These are phyloP conservation scores for Capitella teleta DNA, from an alignment of 1,140 invertebrate genomes.

Conservation along the genomic window DNA sequence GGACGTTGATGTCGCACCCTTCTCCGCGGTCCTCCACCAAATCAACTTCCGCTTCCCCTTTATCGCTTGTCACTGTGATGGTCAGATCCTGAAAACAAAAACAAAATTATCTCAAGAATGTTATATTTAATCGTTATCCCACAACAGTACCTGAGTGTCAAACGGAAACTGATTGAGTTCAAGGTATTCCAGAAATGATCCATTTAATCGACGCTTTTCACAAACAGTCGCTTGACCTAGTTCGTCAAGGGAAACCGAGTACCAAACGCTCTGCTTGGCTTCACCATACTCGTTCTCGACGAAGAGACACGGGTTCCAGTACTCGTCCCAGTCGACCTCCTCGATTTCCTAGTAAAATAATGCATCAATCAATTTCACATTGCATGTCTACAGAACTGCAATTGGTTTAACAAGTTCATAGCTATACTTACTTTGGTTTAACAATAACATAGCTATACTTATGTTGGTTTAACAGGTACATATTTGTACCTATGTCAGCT, in stretches of 20 bases:
- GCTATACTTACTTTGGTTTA: too few relatives aligned
- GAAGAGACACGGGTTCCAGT: slow-evolving; percentile 15
- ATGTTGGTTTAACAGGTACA: too few relatives aligned
- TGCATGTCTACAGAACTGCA: too few relatives aligned
- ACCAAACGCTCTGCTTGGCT: slow-evolving; percentile 10
- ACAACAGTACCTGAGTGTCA: slow-evolving; percentile 14
- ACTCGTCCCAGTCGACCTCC: slow-evolving; percentile 10
- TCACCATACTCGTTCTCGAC: slow-evolving; percentile 13
- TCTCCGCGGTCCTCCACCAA: slow-evolving; percentile 24
- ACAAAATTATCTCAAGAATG: not conserved
- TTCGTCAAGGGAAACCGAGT: slow-evolving; percentile 8
- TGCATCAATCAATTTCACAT: too few relatives aligned
- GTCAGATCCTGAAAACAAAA: slow-evolving; percentile 22
- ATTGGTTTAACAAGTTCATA: too few relatives aligned
- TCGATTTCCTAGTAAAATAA: not conserved
- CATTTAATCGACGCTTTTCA: slow-evolving; percentile 12
- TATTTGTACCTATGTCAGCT: too few relatives aligned
- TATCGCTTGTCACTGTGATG: slow-evolving; percentile 22
- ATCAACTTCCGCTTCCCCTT: slow-evolving; percentile 17
- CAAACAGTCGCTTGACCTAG: slow-evolving; percentile 9
- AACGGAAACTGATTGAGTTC: slow-evolving; percentile 17
- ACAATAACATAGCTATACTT: too few relatives aligned
- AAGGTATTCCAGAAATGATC: slow-evolving; percentile 15
- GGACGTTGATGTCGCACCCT: slow-evolving; percentile 25
- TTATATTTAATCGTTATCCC: not conserved